phyloP scores from a whole-genome alignment of 2,888 invertebrate genomes.

The Augochlorella aurata region DNA sequence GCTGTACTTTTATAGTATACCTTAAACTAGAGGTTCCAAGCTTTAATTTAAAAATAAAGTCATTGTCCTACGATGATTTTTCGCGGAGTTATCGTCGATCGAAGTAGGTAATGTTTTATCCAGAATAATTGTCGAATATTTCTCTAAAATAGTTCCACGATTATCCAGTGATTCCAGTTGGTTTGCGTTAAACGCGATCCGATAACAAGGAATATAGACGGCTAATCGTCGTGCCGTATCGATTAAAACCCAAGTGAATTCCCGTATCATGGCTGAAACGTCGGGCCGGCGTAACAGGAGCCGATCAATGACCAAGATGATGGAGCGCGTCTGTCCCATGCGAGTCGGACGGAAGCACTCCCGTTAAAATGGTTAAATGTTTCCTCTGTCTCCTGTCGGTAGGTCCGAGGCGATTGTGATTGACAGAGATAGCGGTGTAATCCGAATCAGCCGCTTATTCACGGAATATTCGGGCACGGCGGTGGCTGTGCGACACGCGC shows the following conservation, averaged over 20 bases:
- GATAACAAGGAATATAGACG: too few species aligned
- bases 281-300: slow-evolving; percentile 19
- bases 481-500: slow-evolving; percentile 9
- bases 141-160: too few species aligned
- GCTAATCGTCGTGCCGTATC: too few species aligned
- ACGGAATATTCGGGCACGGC: slow-evolving; percentile 16
- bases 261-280: slow-evolving; percentile 13
- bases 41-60: too few species aligned
- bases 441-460: slow-evolving; percentile 38
- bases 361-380: slow-evolving; percentile 60
- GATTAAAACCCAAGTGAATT: slow-evolving; percentile 19
- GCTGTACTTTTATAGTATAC: too few species aligned
- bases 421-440: slow-evolving; percentile 35
- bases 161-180: too few species aligned
- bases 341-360: slow-evolving; percentile 53
- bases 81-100: too few species aligned
- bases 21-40: too few species aligned
- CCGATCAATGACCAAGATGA: slow-evolving; percentile 43
- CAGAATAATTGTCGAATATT: too few species aligned
- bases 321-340: slow-evolving; percentile 19
- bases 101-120: too few species aligned
- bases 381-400: slow-evolving; percentile 48
- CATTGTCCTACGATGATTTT: too few species aligned
- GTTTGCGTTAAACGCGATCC: too few species aligned
- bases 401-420: slow-evolving; percentile 38